Base-by-base conservation (phyloP, 2,888 invertebrate genomes). In the Polylopha cassiicola region DNA sequence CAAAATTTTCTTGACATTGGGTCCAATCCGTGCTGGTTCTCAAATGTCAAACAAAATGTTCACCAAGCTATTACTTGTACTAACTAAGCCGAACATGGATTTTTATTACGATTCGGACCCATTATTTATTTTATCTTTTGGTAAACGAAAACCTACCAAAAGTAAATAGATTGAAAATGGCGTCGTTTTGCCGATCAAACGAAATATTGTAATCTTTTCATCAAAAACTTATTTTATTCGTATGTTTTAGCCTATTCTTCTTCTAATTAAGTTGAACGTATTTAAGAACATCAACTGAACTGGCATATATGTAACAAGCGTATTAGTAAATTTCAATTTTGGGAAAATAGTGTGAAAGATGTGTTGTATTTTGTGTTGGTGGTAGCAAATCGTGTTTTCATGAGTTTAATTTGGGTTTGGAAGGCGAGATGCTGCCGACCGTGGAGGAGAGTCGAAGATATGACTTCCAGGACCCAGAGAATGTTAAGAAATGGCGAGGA, bases 401-500 rank as follows among this genome's bases (percentile, higher is more conserved):
- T 84, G 84, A 77, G 52, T 80, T 68, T 73, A 65, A 63, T 58
- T 66, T 65, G 68, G 77, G 62, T 53, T 50, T 60, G 54, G 51
- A 61, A 68, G 69, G 60, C 73, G 81, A 68, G 64, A 84, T 85
- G 84, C 74, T 86, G 65, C 81, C 85, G 65, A 82, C 84, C 51
- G 85, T 82, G 73, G 85, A 85, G 73, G 86, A 86, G 73, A 77
- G 76, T 58, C 77, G 79, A 55, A 85, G 85, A 51, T 94, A 93
- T 87, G 95, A 96, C 88, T 96, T 95, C 84, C 90, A 91, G 73
- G 93, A 93, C 75, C 92, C 92, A 69, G 95, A 95, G 78, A 96
- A 95, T 86, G 90, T 90, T 59, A 89, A 90, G 57, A 96, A 96
- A 89, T 98, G 97, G 97, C 93, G 92, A 70, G 95, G 96, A 51